These are phyloP conservation scores for Neogobius melanostomus DNA, from an alignment of 2,113 vertebrate species.

Conservation along the genomic window DNA sequence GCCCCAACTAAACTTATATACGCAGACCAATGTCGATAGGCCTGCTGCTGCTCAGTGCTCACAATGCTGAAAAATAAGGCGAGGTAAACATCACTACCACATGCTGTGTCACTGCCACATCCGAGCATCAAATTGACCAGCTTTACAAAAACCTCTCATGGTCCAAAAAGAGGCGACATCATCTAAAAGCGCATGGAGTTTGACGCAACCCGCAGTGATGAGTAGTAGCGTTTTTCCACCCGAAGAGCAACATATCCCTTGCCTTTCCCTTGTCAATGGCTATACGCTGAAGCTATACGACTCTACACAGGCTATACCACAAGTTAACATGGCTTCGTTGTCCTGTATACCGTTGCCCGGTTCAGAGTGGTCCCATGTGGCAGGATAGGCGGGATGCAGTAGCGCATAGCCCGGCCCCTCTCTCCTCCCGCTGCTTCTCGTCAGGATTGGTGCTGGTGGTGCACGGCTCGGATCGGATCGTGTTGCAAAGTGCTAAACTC, in stretches of 20 bases:
- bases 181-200: conserved; percentile 31
- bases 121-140: conserved; percentile 13
- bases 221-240: conserved; percentile 10
- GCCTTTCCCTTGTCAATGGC: conserved; percentile 31
- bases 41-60: conserved; percentile 37
- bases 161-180: conserved; percentile 55
- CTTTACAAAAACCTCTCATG: conserved; percentile 27
- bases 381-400: conserved; percentile 29
- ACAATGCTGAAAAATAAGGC: conserved; percentile 52
- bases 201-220: conserved; percentile 67
- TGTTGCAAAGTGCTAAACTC: conserved; percentile 69
- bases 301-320: conserved; percentile 21
- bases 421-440: background rate
- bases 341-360: conserved; percentile 20
- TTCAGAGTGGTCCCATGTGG: conserved; percentile 33
- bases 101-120: conserved; percentile 40
- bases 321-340: conserved; percentile 25
- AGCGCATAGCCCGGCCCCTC: conserved; percentile 45
- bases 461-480: conserved; percentile 67
- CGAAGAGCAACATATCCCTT: conserved; percentile 43
- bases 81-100: conserved; percentile 57
- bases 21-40: conserved; percentile 21
- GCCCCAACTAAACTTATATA: conserved; percentile 18
- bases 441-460: conserved; percentile 10
- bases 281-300: conserved; percentile 37